Conservation (phyloP, 92 coral and sea anemone genomes). For the Phenganax subtilis region DNA sequence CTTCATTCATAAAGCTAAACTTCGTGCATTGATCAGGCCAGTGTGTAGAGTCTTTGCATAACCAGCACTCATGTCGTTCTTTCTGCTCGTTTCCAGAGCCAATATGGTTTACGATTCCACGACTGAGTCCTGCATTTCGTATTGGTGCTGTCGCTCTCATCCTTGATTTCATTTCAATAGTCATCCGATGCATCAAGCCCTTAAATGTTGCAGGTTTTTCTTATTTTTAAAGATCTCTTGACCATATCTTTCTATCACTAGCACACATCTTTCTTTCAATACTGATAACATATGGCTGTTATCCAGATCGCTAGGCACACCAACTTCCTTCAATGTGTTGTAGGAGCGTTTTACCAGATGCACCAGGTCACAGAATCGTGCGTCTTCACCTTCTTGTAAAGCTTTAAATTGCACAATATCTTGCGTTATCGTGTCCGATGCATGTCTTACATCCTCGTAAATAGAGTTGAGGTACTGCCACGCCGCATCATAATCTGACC, state of each 20-base stretch:
- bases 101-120: background rate
- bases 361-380: conserved; percentile 49
- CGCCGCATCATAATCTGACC: conserved; percentile 46
- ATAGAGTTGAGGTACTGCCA: conserved; percentile 37
- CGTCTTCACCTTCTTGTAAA: conserved; percentile 50
- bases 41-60: conserved; percentile 50
- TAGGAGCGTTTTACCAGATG: background rate
- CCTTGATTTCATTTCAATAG: too few relatives aligned
- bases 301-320: too few relatives aligned
- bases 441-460: conserved; percentile 30
- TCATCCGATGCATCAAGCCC: too few relatives aligned
- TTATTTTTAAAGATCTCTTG: too few relatives aligned
- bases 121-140: background rate
- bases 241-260: too few relatives aligned
- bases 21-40: conserved; percentile 65
- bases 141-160: too few relatives aligned
- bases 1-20: conserved; percentile 47
- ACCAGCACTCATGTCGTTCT: conserved; percentile 52
- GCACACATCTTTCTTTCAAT: too few relatives aligned
- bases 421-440: conserved; percentile 56
- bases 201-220: too few relatives aligned
- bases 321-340: too few relatives aligned
- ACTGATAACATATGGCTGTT: too few relatives aligned
- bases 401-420: conserved; percentile 55
- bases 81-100: background rate